These are phyloP conservation scores for Drosophila dunni DNA, from an alignment of 1,140 invertebrate species.

Conservation along the genomic window DNA sequence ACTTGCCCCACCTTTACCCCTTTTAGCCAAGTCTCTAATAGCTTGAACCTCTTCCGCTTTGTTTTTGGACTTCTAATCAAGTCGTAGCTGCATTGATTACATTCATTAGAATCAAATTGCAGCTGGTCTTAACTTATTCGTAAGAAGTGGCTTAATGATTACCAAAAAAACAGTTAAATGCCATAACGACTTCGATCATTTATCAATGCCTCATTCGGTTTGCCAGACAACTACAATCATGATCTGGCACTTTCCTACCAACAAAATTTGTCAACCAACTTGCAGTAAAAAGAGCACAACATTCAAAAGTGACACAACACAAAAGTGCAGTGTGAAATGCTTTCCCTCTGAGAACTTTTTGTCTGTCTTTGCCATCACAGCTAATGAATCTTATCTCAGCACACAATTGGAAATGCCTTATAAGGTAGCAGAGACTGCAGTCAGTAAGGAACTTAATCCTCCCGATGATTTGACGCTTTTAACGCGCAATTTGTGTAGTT, in stretches of 20 bases:
- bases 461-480: conserved; percentile 73
- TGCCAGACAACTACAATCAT: conserved; percentile 13
- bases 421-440: conserved; percentile 5
- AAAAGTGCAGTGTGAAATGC: conserved; percentile 31
- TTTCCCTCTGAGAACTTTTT: conserved; percentile 49
- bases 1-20: conserved; percentile 5
- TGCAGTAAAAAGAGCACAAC: conserved; percentile 16
- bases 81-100: conserved; percentile 21
- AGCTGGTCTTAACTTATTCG: background rate
- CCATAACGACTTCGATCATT: conserved; percentile 48
- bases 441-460: conserved; percentile 51
- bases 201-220: conserved; percentile 43
- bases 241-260: conserved; percentile 30
- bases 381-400: conserved; percentile 51
- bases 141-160: background rate
- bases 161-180: conserved; percentile 32
- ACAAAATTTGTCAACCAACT: conserved; percentile 50
- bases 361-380: conserved; percentile 21
- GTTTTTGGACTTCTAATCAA: conserved; percentile 39
- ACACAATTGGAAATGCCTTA: conserved; percentile 25
- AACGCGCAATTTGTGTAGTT: conserved; percentile 48
- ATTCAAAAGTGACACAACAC: conserved; percentile 44
- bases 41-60: conserved; percentile 34
- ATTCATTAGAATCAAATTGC: conserved; percentile 17
- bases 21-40: background rate